A percentile compares a stretch with the other conserved stretches of the same genome.
Evolutionary conservation across 2,797 vertebrate genomes (phyloP).

Genomic region (Cyclopterus lumpus): DNA sequence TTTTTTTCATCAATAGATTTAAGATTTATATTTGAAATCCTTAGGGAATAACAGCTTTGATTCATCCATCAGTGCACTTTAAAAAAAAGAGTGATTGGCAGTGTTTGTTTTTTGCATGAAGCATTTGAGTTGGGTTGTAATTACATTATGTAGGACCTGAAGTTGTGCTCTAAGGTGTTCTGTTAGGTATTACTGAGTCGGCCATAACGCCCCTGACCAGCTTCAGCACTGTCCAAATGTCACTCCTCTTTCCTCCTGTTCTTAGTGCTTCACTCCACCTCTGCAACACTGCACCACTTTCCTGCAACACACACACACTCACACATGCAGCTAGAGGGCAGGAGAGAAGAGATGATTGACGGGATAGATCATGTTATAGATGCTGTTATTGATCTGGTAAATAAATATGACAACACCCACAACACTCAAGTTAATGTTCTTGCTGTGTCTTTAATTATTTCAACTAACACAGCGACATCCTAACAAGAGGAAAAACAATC

Average conservation of each 20-base stretch:
- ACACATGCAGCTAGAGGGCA: slow-evolving; percentile 11
- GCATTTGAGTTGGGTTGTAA: background rate
- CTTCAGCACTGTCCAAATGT: slow-evolving; percentile 58
- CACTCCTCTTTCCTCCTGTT: slow-evolving; percentile 59
- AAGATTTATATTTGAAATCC: background rate
- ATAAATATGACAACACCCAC: slow-evolving; percentile 29
- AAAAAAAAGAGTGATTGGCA: background rate
- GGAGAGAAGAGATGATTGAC: slow-evolving; percentile 23
- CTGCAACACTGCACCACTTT: slow-evolving; percentile 29
- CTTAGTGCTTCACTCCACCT: slow-evolving; percentile 40
- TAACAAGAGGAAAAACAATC: slow-evolving; percentile 35
- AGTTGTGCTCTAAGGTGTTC: background rate
- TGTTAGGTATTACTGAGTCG: slow-evolving; percentile 1
- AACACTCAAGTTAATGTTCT: slow-evolving; percentile 43
- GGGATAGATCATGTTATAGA: slow-evolving; percentile 21
- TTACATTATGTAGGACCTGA: background rate
- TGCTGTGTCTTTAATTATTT: slow-evolving; percentile 71
- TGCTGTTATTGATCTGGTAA: slow-evolving; percentile 29
- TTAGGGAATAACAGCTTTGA: background rate
- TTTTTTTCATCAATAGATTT: background rate
- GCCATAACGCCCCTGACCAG: slow-evolving; percentile 11
- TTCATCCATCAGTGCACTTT: background rate
- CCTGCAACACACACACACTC: slow-evolving; percentile 7
- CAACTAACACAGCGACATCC: slow-evolving; percentile 42
- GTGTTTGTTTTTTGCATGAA: background rate